phyloP scores from a whole-genome alignment of 2,113 vertebrate species.

The Amphiprion percula region DNA sequence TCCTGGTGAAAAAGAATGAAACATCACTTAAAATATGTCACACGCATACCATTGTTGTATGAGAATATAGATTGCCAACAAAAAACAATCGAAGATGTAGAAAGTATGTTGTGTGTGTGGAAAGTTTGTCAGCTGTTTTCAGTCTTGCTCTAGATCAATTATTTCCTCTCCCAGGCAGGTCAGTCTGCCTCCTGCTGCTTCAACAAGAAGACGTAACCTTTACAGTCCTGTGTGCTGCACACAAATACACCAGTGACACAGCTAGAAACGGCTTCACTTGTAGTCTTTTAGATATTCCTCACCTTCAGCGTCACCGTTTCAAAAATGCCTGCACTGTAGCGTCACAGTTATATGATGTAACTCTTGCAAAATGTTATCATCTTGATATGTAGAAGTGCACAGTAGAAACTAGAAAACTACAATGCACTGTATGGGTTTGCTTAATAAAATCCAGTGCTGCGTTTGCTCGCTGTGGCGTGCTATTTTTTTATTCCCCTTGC shows the following conservation, averaged over 20 bases:
- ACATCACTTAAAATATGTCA: not conserved
- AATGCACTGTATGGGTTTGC: not conserved
- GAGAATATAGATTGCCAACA: not conserved
- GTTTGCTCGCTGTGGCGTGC: slow-evolving; percentile 18
- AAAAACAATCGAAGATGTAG: not conserved
- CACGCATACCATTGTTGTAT: slow-evolving; percentile 2
- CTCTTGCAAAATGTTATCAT: not conserved
- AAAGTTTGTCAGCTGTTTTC: slow-evolving; percentile 26
- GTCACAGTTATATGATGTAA: not conserved
- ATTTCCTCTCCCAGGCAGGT: slow-evolving; percentile 12
- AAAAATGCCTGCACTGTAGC: not conserved
- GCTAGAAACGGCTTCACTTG: not conserved
- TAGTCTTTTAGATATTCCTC: not conserved
- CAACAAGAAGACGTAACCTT: not conserved
- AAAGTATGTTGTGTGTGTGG: not conserved
- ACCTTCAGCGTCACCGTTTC: not conserved
- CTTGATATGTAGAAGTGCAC: not conserved
- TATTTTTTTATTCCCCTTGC: slow-evolving; percentile 20
- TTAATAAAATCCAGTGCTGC: slow-evolving; percentile 25
- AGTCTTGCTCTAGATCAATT: slow-evolving; percentile 12
- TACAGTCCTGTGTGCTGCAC: not conserved
- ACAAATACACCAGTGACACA: not conserved
- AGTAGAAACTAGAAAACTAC: not conserved
- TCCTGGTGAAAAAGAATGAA: slow-evolving; percentile 1
- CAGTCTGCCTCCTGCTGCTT: slow-evolving; percentile 9